phyloP scores from a whole-genome alignment of 2,888 invertebrate genomes.

The Panopea generosa region DNA sequence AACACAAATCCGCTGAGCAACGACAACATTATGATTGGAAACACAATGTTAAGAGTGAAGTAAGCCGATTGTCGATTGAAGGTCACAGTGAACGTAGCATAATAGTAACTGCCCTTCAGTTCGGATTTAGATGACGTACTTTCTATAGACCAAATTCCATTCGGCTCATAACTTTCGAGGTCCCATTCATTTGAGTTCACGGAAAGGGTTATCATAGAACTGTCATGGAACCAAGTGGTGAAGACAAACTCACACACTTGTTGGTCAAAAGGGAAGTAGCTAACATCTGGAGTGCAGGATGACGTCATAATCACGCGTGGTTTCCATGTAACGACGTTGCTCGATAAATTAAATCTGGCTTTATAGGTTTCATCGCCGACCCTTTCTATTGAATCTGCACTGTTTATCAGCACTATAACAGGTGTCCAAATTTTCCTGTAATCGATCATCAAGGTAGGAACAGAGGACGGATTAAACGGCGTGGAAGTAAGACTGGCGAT shows the following conservation, averaged over 20 bases:
- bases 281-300: constrained; percentile 54
- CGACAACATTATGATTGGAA: constrained; percentile 50
- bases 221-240: constrained; percentile 38
- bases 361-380: constrained; percentile 49
- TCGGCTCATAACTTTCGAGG: constrained; percentile 31
- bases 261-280: constrained; percentile 56
- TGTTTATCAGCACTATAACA: constrained; percentile 47
- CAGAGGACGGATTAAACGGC: background rate
- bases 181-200: constrained; percentile 25
- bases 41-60: constrained; percentile 55
- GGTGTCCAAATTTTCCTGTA: constrained; percentile 51
- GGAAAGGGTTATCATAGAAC: constrained; percentile 10
- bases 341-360: constrained; percentile 25
- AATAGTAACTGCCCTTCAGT: constrained; percentile 25
- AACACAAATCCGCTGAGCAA: constrained; percentile 54
- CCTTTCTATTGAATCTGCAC: constrained; percentile 41
- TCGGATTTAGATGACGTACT: constrained; percentile 21
- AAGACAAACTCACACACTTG: constrained; percentile 51
- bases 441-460: constrained; percentile 27
- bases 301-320: constrained; percentile 48
- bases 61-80: constrained; percentile 39
- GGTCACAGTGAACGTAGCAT: constrained; percentile 40
- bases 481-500: background rate
- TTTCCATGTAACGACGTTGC: constrained; percentile 28
- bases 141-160: constrained; percentile 45